Evolutionary conservation across 1,140 invertebrate genomes (phyloP), one percentile per base, ranked within the genome.

Genomic region (Hyles vespertilio): DNA sequence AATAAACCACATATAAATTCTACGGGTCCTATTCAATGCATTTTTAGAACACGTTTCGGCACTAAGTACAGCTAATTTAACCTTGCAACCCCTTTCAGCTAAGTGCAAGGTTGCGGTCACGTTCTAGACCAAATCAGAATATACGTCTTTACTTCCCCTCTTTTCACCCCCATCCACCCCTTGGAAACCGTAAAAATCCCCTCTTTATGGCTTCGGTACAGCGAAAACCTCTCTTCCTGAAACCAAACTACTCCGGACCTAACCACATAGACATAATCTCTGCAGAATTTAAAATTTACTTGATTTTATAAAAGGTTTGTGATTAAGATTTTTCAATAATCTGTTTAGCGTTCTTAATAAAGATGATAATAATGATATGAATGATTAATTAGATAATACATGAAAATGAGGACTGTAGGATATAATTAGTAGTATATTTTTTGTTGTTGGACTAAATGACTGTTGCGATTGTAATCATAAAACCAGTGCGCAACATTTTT

Each of bases 61-160:
- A 40, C 36, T 40, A 40, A 40, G 36, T 48, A 46, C 11, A 33
- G 34, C 48, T 64, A 64, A 64, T 64, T 69, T 61, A 51, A 43
- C 60, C 40, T 57, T 48, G 52, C 60, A 69, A 22, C 57, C 63
- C 64, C 65, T 69, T 71, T 56, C 34, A 67, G 61, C 55, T 70
- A 59, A 59, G 75, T 74, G 72, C 76, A 79, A 70, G 72, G 57
- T 51, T 60, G 70, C 61, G 67, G 78, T 78, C 81, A 84, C 81
- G 81, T 79, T 59, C 64, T 9, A 46, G 61, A 65, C 65, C 64
- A 81, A 82, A 83, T 79, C 74, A 80, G 69, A 69, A 83, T 81
- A 77, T 74, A 80, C 71, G 61, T 62, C 58, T 47, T 55, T 69
- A 58, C 47, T 47, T 54, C 65, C 59, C 61, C 51, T 58, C 49